Conservation (phyloP, 2,113 vertebrate genomes). For the Oreochromis tanganicae region DNA sequence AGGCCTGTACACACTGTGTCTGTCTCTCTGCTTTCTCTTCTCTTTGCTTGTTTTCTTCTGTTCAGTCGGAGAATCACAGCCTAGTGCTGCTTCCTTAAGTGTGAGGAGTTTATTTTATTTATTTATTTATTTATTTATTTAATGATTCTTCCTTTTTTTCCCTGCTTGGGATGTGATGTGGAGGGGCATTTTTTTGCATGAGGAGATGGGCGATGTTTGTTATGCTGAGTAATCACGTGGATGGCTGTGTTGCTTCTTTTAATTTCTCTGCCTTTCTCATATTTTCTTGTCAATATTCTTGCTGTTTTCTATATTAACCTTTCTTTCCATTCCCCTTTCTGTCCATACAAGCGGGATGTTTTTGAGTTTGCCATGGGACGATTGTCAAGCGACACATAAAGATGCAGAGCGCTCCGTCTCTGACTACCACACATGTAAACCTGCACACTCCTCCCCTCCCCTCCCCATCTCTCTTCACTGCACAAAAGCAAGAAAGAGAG, state of each 20-base stretch:
- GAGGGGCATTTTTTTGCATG: neutral
- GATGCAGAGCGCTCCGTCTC: constrained; percentile 10
- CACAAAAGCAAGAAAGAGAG: constrained; percentile 41
- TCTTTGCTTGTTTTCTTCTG: constrained; percentile 33
- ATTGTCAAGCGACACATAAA: neutral
- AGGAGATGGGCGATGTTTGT: neutral
- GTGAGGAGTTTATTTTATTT: constrained; percentile 21
- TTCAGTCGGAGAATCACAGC: constrained; percentile 5
- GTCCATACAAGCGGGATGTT: neutral
- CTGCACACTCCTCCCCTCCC: constrained; percentile 26
- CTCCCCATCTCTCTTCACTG: constrained; percentile 32
- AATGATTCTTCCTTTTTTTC: neutral
- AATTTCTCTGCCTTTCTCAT: neutral
- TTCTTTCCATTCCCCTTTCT: neutral
- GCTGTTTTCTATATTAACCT: neutral
- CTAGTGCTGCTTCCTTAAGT: constrained; percentile 16
- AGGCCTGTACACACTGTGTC: constrained; percentile 7
- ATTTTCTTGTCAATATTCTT: neutral
- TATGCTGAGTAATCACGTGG: constrained; percentile 10
- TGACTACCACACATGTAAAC: constrained; percentile 19
- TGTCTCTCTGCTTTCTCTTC: constrained; percentile 30
- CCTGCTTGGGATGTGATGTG: neutral
- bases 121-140: neutral
- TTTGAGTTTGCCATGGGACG: neutral
- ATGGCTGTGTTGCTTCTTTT: neutral